phyloP scores from a whole-genome alignment of 2,797 vertebrate genomes.

The Pangasius macronema region DNA sequence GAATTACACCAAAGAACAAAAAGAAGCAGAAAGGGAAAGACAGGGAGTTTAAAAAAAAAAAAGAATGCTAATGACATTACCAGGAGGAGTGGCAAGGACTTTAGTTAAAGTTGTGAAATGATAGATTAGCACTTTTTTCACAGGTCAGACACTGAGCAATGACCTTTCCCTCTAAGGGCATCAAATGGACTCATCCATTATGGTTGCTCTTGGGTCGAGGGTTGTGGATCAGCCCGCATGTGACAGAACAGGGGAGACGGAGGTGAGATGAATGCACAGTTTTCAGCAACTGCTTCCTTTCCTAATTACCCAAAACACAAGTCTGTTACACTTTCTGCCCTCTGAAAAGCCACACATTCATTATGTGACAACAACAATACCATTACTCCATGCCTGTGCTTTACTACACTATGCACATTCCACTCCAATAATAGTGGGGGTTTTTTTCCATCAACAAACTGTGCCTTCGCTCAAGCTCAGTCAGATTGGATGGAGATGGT shows the following conservation, averaged over 20 bases:
- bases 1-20: neutral
- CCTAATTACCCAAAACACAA: conserved; percentile 43
- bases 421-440: neutral
- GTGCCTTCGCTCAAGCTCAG: neutral
- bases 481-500: neutral
- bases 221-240: neutral
- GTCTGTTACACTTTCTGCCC: conserved; percentile 15
- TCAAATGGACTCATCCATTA: conserved; percentile 54
- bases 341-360: conserved; percentile 7
- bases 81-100: neutral
- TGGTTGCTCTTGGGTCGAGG: conserved; percentile 25
- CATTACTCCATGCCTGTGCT: neutral
- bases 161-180: conserved; percentile 39
- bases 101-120: conserved; percentile 39
- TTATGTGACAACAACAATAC: neutral
- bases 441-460: neutral
- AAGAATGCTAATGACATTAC: neutral
- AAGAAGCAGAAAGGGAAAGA: neutral
- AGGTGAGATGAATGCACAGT: conserved; percentile 38
- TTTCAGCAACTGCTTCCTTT: conserved; percentile 50
- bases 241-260: conserved; percentile 27
- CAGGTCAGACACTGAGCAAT: conserved; percentile 48
- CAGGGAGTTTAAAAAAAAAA: neutral
- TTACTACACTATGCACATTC: neutral
- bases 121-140: conserved; percentile 31